phyloP scores from a whole-genome alignment of 1,140 invertebrate species.

The Neodiprion fabricii region DNA sequence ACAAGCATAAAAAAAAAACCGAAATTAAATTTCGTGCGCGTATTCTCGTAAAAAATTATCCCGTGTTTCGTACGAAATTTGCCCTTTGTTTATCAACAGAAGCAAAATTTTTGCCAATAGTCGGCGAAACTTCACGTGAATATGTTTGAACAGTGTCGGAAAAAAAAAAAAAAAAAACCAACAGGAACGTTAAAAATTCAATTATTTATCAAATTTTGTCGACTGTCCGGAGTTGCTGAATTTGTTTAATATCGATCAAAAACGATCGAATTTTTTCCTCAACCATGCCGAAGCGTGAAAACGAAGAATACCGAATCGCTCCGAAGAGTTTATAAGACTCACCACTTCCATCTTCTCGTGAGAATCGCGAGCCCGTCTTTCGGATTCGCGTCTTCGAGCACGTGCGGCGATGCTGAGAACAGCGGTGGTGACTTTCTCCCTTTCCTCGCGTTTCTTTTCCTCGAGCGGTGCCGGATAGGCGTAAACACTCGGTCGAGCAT shows the following conservation, averaged over 20 bases:
- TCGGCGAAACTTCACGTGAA: too few species aligned
- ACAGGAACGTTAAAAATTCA: too few species aligned
- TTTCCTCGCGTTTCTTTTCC: conserved; percentile 97
- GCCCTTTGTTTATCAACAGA: not conserved
- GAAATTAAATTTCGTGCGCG: too few species aligned
- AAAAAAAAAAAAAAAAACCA: too few species aligned
- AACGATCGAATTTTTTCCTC: too few species aligned
- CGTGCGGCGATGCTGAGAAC: conserved; percentile 96
- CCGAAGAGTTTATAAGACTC: conserved; percentile 27
- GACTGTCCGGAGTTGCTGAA: too few species aligned
- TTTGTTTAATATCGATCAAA: too few species aligned
- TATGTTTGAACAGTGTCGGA: too few species aligned
- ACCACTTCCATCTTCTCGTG: conserved; percentile 80
- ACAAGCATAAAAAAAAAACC: too few species aligned
- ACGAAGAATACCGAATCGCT: not conserved
- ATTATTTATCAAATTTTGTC: too few species aligned
- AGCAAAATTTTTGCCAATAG: not conserved
- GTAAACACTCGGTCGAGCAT: conserved; percentile 92
- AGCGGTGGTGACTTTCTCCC: conserved; percentile 95
- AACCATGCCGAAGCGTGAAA: too few species aligned
- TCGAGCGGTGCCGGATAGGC: conserved; percentile 97
- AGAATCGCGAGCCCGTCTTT: conserved; percentile 64
- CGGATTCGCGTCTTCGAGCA: conserved; percentile 79
- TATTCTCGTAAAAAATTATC: not conserved
- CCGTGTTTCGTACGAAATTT: not conserved